Evolutionary conservation across 2,113 vertebrate genomes (phyloP).

Genomic region (Spilogale gracilis): DNA sequence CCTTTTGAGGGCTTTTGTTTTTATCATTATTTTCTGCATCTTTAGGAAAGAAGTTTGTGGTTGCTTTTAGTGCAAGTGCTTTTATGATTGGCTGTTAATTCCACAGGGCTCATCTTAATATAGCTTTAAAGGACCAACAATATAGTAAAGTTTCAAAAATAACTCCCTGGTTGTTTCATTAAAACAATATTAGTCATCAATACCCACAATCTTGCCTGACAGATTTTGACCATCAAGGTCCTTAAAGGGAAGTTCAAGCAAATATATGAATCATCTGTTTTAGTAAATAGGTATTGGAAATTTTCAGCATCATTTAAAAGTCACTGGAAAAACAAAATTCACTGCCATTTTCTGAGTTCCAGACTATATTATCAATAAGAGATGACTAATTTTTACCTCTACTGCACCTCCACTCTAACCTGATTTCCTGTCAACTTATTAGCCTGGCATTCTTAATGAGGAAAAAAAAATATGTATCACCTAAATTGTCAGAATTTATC

Average conservation of each 20-base stretch:
- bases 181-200: not conserved
- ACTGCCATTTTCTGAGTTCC: conserved; percentile 19
- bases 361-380: conserved; percentile 20
- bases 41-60: not conserved
- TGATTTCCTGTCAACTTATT: not conserved
- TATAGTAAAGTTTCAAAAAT: not conserved
- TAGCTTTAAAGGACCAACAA: not conserved
- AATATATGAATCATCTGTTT: not conserved
- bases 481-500: conserved; percentile 24
- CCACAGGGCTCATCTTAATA: not conserved
- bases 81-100: conserved; percentile 34
- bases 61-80: not conserved
- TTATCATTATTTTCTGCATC: not conserved
- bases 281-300: not conserved
- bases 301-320: conserved; percentile 2
- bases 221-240: not conserved
- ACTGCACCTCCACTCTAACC: not conserved
- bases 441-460: not conserved
- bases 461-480: not conserved
- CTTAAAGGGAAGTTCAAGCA: not conserved
- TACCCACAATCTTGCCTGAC: not conserved
- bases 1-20: not conserved
- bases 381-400: not conserved
- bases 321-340: not conserved
- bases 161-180: conserved; percentile 28